These are phyloP conservation scores for Schizothorax lantsangensis DNA, from an alignment of 2,797 vertebrate genomes.

Conservation along the genomic window DNA sequence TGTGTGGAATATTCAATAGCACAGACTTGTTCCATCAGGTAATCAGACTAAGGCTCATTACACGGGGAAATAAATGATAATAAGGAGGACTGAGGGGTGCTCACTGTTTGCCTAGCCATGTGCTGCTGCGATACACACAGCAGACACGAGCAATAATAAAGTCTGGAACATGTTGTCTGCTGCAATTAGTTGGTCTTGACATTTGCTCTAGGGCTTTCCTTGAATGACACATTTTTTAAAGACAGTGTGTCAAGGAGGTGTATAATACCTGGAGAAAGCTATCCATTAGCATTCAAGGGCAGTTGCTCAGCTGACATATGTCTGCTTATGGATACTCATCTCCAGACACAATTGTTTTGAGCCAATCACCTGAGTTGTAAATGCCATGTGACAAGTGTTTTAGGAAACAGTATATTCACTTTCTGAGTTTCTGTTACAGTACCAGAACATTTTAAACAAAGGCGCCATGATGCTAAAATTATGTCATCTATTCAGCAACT, in stretches of 20 bases:
- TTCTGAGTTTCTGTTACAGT: neutral
- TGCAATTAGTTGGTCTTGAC: constrained; percentile 16
- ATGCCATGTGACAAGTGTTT: too few relatives aligned
- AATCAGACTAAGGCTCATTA: constrained; percentile 63
- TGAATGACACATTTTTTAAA: neutral
- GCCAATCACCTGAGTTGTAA: too few relatives aligned
- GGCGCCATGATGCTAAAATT: neutral
- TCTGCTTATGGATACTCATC: neutral
- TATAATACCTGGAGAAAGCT: neutral
- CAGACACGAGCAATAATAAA: neutral
- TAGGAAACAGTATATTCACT: neutral
- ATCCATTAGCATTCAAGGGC: neutral
- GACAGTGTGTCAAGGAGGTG: neutral
- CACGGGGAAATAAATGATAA: constrained; percentile 46
- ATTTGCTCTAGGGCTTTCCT: constrained; percentile 14
- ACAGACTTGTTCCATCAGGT: constrained; percentile 54
- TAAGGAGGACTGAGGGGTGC: constrained; percentile 19
- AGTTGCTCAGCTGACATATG: neutral
- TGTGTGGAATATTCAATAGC: constrained; percentile 57
- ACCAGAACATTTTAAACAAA: neutral
- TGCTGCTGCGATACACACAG: constrained; percentile 6
- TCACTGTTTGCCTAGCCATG: constrained; percentile 7
- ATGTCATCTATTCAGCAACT: too few relatives aligned
- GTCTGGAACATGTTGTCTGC: constrained; percentile 16
- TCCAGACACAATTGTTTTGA: too few relatives aligned